Percentiles rank a stretch among this genome's conserved stretches.
phyloP scores from a whole-genome alignment of 2,888 invertebrate genomes.

The Hyles lineata region DNA sequence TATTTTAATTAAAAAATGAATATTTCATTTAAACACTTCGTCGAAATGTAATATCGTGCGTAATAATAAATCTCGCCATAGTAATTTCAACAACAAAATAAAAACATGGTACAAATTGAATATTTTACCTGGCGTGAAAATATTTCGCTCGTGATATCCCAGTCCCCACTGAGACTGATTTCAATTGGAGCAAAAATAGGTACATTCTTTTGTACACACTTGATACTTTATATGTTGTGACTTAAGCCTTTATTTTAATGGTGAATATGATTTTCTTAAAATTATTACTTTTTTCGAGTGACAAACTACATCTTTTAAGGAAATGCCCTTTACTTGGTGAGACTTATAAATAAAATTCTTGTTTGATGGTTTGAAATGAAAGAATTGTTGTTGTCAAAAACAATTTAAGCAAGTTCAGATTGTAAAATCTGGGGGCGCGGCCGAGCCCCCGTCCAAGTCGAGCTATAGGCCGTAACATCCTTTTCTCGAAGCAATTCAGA shows the following conservation, averaged over 20 bases:
- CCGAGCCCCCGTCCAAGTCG: too few relatives aligned
- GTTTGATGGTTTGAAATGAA: too few relatives aligned
- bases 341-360: too few relatives aligned
- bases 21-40: neutral
- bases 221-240: neutral
- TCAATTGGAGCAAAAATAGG: conserved; percentile 47
- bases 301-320: too few relatives aligned
- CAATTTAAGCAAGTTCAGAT: too few relatives aligned
- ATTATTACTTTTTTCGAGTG: neutral
- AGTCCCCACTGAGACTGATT: conserved; percentile 54
- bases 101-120: neutral
- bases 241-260: neutral
- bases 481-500: too few relatives aligned
- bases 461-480: too few relatives aligned
- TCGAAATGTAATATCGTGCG: neutral
- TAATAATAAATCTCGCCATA: neutral
- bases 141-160: conserved; percentile 39
- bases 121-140: conserved; percentile 34
- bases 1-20: neutral
- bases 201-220: conserved; percentile 47
- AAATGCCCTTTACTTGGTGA: too few relatives aligned
- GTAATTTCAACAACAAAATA: conserved; percentile 3
- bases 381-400: too few relatives aligned
- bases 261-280: neutral
- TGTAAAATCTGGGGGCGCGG: too few relatives aligned